These are phyloP conservation scores for Antechinus stuartii DNA, from an alignment of 2,113 vertebrate genomes.

Conservation along the genomic window DNA sequence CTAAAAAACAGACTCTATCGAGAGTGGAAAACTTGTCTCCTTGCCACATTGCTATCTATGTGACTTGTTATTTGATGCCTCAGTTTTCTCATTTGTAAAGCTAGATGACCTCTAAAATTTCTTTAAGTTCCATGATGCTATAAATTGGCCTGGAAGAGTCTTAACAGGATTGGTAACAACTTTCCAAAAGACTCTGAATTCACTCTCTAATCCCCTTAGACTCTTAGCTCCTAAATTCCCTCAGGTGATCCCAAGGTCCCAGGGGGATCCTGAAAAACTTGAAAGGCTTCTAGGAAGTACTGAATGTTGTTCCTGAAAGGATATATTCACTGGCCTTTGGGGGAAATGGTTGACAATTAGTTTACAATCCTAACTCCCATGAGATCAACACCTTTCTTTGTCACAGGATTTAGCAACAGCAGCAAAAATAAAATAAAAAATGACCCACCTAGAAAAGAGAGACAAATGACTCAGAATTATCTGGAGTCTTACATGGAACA, in stretches of 20 bases:
- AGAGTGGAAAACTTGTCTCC: background rate
- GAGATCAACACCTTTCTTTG: background rate
- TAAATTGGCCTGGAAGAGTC: background rate
- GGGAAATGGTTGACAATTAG: background rate
- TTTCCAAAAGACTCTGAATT: background rate
- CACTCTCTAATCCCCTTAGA: background rate
- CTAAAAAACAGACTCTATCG: background rate
- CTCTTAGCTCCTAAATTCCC: background rate
- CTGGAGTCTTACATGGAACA: background rate
- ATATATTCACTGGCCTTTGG: background rate
- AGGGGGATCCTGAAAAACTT: background rate
- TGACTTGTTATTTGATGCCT: background rate
- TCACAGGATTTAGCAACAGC: background rate
- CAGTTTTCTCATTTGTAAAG: background rate
- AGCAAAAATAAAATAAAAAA: background rate
- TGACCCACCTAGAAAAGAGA: background rate
- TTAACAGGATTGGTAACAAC: background rate
- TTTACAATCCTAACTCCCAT: background rate
- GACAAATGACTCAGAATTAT: conserved; percentile 20
- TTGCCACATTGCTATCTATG: background rate
- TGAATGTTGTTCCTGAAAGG: background rate
- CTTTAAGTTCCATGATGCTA: background rate
- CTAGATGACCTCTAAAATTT: background rate
- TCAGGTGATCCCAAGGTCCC: conserved; percentile 22
- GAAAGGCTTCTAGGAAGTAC: background rate